Evolutionary conservation across 1,140 invertebrate species (phyloP).

Genomic region (Chymomyza costata): DNA sequence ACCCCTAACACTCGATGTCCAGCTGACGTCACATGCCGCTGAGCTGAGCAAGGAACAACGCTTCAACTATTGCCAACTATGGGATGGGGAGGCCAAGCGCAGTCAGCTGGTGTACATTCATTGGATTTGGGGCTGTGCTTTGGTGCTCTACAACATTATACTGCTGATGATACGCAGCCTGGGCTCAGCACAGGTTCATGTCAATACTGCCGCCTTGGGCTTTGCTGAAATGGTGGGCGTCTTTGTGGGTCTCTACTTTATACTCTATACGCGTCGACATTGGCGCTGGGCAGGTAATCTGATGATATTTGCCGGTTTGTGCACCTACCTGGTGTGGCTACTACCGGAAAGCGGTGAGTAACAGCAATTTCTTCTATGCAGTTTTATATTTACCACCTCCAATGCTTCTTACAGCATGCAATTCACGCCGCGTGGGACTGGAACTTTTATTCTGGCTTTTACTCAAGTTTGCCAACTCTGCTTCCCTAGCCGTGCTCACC

Average conservation of each 20-base stretch:
- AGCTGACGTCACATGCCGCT: slow-evolving; percentile 52
- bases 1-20: slow-evolving; percentile 61
- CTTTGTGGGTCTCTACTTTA: slow-evolving; percentile 69
- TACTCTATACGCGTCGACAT: slow-evolving; percentile 61
- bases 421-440: slow-evolving; percentile 48
- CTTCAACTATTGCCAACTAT: slow-evolving; percentile 54
- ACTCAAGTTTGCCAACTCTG: slow-evolving; percentile 60
- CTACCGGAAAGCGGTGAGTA: slow-evolving; percentile 50
- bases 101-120: slow-evolving; percentile 58
- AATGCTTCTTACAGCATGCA: slow-evolving; percentile 36
- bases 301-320: slow-evolving; percentile 49
- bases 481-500: slow-evolving; percentile 59
- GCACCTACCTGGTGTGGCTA: slow-evolving; percentile 60
- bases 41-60: slow-evolving; percentile 32
- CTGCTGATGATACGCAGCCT: slow-evolving; percentile 74
- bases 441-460: slow-evolving; percentile 63
- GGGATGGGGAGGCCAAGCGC: slow-evolving; percentile 60
- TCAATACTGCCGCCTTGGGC: slow-evolving; percentile 73
- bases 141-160: slow-evolving; percentile 72
- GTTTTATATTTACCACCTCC: too few species aligned
- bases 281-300: slow-evolving; percentile 67
- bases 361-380: not conserved
- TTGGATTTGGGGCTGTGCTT: slow-evolving; percentile 65
- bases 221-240: slow-evolving; percentile 73
- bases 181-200: slow-evolving; percentile 64